Conservation (phyloP, 2,797 vertebrate genomes). For the Artibeus lituratus region DNA sequence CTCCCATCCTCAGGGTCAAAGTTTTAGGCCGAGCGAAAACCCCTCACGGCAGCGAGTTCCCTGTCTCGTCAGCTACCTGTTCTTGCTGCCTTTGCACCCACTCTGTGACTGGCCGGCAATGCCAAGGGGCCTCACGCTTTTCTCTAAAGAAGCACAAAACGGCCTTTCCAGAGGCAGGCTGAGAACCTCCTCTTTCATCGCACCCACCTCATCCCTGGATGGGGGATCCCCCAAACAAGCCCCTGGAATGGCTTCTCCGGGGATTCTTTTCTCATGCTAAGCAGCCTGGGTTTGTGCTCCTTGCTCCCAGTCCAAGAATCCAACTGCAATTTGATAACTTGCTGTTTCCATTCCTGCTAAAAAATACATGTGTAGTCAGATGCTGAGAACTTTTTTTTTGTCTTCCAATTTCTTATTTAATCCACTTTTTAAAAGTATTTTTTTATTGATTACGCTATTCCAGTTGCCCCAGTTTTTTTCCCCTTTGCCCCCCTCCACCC, state of each 20-base stretch:
- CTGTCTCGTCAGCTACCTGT: not conserved
- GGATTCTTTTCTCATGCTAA: not conserved
- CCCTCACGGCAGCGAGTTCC: not conserved
- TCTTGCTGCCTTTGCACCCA: not conserved
- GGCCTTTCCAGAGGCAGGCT: slow-evolving; percentile 47
- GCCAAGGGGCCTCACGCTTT: not conserved
- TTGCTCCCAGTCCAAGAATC: slow-evolving; percentile 48
- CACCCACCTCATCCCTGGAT: not conserved
- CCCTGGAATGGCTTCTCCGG: slow-evolving; percentile 7
- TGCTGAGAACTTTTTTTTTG: not conserved
- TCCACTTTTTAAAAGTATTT: too few relatives aligned
- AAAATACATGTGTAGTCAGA: not conserved
- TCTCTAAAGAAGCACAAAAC: not conserved
- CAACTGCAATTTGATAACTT: slow-evolving; percentile 36
- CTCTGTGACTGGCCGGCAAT: not conserved
- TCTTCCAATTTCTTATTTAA: too few relatives aligned
- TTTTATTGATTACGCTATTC: too few relatives aligned
- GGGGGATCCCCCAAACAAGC: slow-evolving; percentile 48
- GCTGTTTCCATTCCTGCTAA: slow-evolving; percentile 21
- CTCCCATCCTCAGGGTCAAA: not conserved
- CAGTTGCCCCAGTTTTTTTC: too few relatives aligned
- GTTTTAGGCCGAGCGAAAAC: not conserved
- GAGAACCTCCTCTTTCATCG: not conserved
- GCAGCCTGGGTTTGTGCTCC: slow-evolving; percentile 43
- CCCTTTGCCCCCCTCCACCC: too few relatives aligned